Evolutionary conservation across 2,888 invertebrate genomes (phyloP).

Genomic region (Drosophila crucigera): DNA sequence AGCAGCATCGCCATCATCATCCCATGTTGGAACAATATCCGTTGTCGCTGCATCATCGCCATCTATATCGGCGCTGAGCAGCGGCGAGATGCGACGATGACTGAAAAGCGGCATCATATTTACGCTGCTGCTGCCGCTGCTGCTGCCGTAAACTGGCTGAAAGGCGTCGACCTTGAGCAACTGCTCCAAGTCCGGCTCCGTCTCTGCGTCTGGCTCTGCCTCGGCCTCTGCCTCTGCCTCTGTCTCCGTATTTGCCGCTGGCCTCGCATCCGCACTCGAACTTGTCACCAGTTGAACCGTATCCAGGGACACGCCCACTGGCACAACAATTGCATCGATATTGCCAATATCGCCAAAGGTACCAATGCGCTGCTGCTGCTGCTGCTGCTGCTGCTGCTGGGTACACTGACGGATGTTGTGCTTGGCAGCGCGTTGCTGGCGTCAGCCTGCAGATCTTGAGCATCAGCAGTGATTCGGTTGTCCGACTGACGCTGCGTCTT

Average conservation of each 20-base stretch:
- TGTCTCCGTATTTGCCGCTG: constrained; percentile 3
- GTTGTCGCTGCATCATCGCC: constrained; percentile 28
- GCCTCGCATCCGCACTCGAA: constrained; percentile 31
- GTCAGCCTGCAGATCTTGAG: constrained; percentile 53
- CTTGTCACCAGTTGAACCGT: constrained; percentile 71
- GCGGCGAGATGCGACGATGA: constrained; percentile 74
- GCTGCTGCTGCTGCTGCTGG: constrained; percentile 39
- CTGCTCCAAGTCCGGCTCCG: constrained; percentile 56
- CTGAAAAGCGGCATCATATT: constrained; percentile 60
- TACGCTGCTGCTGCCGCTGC: constrained; percentile 46
- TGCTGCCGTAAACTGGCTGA: constrained; percentile 62
- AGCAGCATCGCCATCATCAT: constrained; percentile 9
- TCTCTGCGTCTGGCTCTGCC: constrained; percentile 10
- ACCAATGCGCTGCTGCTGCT: constrained; percentile 18
- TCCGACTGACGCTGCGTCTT: constrained; percentile 8
- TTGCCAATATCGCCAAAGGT: constrained; percentile 54
- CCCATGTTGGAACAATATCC: constrained; percentile 46
- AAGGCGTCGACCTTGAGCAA: constrained; percentile 79
- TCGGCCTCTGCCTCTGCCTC: constrained; percentile 5
- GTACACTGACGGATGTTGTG: constrained; percentile 40
- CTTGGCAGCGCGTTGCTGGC: constrained; percentile 55
- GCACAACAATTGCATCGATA: constrained; percentile 82
- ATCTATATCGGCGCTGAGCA: constrained; percentile 57
- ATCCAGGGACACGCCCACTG: constrained; percentile 59
- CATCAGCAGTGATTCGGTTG: constrained; percentile 40